Conservation (phyloP, 2,888 invertebrate species). For the Ligdia adustata region DNA sequence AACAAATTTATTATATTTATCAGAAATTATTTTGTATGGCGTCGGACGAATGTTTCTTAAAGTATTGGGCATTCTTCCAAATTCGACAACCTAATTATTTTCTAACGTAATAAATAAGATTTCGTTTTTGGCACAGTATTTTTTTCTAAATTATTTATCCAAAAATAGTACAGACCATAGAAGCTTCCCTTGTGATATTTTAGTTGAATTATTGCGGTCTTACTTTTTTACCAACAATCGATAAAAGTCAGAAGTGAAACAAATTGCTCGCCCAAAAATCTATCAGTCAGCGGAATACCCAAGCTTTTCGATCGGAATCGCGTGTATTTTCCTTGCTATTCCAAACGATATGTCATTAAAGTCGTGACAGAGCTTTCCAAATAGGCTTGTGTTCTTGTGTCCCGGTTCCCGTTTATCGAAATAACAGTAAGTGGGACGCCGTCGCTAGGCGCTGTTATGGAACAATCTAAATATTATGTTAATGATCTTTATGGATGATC, state of each 20-base stretch:
- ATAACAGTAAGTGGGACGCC: slow-evolving; percentile 11
- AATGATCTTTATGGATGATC: slow-evolving; percentile 26
- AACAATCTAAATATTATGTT: slow-evolving; percentile 26
- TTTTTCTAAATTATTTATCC: not conserved
- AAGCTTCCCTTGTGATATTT: no score
- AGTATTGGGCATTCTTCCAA: slow-evolving; percentile 17
- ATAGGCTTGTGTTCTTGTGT: not conserved
- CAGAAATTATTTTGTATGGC: no score
- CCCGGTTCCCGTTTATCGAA: slow-evolving; percentile 23
- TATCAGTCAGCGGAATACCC: no score
- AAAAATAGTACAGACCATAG: no score
- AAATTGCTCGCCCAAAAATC: no score
- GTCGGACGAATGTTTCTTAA: slow-evolving; percentile 1
- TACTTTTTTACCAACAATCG: no score
- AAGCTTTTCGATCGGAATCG: not conserved
- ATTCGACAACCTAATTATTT: slow-evolving; percentile 1
- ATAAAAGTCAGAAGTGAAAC: no score
- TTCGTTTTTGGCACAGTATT: slow-evolving; percentile 3
- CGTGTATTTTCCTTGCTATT: slow-evolving; percentile 1
- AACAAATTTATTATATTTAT: no score
- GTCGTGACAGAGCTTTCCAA: not conserved
- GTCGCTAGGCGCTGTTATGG: slow-evolving; percentile 16
- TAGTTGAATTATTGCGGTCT: no score
- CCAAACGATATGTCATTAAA: slow-evolving; percentile 1
- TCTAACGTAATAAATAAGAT: not conserved